phyloP scores from a whole-genome alignment of 2,797 vertebrate genomes.

The Eulemur albifrons region DNA sequence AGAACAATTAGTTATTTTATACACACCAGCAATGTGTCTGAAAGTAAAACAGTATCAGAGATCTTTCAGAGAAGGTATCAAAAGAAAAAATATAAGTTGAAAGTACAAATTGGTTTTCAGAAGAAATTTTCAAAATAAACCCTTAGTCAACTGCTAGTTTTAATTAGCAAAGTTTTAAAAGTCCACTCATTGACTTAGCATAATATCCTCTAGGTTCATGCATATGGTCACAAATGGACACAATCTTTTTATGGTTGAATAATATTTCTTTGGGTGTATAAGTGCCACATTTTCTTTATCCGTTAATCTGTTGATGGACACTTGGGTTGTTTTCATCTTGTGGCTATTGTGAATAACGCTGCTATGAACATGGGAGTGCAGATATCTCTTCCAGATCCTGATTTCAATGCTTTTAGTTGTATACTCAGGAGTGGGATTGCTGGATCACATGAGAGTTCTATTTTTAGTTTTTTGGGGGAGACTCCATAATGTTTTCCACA shows the following conservation, averaged over 20 bases:
- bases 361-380: neutral
- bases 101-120: neutral
- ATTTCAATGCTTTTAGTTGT: neutral
- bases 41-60: neutral
- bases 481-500: neutral
- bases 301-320: neutral
- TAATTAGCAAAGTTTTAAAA: neutral
- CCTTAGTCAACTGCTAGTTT: neutral
- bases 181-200: neutral
- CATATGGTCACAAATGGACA: neutral
- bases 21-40: neutral
- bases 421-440: neutral
- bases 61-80: neutral
- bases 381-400: neutral
- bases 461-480: neutral
- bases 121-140: neutral
- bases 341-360: neutral
- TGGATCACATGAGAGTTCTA: accelerated
- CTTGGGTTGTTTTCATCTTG: neutral
- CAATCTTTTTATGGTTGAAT: neutral
- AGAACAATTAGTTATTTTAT: neutral
- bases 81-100: neutral
- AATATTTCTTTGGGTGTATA: neutral
- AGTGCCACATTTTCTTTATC: neutral
- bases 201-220: too few relatives aligned